Conservation (phyloP, 2,888 invertebrate genomes). For the Lacanobia wlatinum region DNA sequence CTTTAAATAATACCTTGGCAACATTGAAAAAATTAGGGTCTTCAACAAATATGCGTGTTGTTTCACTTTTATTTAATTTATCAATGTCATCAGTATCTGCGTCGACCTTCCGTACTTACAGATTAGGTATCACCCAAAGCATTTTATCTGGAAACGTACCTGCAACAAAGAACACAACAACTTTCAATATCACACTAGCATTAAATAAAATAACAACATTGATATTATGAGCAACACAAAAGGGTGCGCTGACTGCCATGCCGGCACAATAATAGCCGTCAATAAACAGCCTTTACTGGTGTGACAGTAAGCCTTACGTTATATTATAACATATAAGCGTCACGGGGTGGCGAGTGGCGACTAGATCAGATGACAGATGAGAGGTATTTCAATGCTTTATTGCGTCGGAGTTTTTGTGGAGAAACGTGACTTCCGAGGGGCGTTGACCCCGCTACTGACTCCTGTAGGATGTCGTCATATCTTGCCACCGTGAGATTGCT, state of each 20-base stretch:
- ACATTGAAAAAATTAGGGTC: conserved; percentile 1
- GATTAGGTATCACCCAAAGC: conserved; percentile 37
- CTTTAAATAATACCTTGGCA: conserved; percentile 16
- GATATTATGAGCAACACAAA: conserved; percentile 74
- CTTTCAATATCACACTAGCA: conserved; percentile 70
- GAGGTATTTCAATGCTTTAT: conserved; percentile 85
- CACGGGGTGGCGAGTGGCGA: conserved; percentile 79
- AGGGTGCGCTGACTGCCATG: conserved; percentile 67
- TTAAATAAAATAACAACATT: conserved; percentile 69
- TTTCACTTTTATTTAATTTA: not conserved
- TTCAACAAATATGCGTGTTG: conserved; percentile 1
- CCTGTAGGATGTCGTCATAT: conserved; percentile 81
- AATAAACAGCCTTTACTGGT: conserved; percentile 81
- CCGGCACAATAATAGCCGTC: conserved; percentile 80
- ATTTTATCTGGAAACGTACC: conserved; percentile 75
- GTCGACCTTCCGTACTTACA: conserved; percentile 62
- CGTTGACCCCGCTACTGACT: conserved; percentile 83
- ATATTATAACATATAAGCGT: conserved; percentile 83
- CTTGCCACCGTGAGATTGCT: conserved; percentile 76
- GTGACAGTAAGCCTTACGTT: conserved; percentile 86
- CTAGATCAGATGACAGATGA: conserved; percentile 86
- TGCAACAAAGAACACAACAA: conserved; percentile 80
- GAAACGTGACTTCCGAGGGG: conserved; percentile 83
- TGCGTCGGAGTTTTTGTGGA: conserved; percentile 78
- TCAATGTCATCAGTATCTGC: conserved; percentile 37